Evolutionary conservation across 2,888 invertebrate genomes (phyloP), one percentile per base, ranked within the genome.

Genomic region (Dinocampus coccinellae): DNA sequence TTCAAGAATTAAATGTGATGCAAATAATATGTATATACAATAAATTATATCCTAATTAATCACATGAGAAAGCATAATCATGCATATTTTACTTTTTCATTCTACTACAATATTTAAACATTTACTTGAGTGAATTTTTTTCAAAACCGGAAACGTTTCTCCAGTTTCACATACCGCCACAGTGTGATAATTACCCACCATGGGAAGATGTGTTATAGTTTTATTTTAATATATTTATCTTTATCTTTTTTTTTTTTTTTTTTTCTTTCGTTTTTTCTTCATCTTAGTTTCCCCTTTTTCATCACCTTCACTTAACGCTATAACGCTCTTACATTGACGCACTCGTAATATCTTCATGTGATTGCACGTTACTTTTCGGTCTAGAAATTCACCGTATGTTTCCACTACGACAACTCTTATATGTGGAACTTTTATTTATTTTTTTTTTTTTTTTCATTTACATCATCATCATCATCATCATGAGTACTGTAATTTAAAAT

Each of bases 91-190:
- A n/a, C 29, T 24, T 34, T 20, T 58, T 39, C 33, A 58, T 39
- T 11, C 3, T 36, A n/a, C n/a, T 58, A 58, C 34, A 33, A 34
- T 34, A 10, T 55, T 33, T 65, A n/a, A 20, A 13, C 22, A 26
- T 20, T 13, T 65, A 34, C 52, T 73, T 73, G 65, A 69, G 65
- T 73, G 72, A 76, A 73, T 75, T 72, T 74, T 47, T 72, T 74
- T 47, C 9, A 47, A 68, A 83, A 81, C 83, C 84, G 86, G 85
- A 86, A 86, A 82, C 80, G 85, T 86, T 85, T 85, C 85, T 80
- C 84, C 81, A 76, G 79, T 83, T 85, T 84, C 85, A 83, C 85
- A 83, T 82, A 81, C 82, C 78, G 74, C 82, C 78, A 75, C 79
- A 73, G 79, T 80, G 79, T 80, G 84, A 84, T 86, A 86, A 86